Evolutionary conservation across 2,113 vertebrate species (phyloP).

Genomic region (Burhinus bistriatus): DNA sequence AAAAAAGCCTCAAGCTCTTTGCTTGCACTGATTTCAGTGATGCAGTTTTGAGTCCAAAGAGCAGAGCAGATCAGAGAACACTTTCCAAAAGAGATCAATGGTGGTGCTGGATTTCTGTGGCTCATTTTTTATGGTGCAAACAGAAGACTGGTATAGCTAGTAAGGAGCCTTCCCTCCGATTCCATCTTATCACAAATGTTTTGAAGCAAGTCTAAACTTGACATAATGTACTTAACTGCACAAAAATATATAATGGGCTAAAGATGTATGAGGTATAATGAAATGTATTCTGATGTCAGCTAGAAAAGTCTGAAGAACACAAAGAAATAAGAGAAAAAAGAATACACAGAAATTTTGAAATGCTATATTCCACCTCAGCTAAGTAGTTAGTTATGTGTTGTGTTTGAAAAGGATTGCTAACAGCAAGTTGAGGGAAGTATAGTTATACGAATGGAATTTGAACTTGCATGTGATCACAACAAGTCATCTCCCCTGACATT

Average conservation of each 20-base stretch:
- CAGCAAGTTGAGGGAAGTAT: neutral
- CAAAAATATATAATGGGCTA: neutral
- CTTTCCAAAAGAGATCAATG: neutral
- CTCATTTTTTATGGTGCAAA: neutral
- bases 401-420: neutral
- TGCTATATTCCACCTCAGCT: neutral
- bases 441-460: conserved; percentile 14
- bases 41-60: neutral
- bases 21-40: neutral
- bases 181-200: neutral
- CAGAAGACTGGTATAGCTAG: neutral
- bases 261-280: neutral
- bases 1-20: neutral
- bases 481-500: conserved; percentile 1
- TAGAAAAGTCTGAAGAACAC: neutral
- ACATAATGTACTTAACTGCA: neutral
- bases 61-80: neutral
- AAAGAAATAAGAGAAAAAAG: neutral
- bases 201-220: neutral
- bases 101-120: neutral
- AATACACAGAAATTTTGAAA: neutral
- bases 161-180: neutral
- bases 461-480: conserved; percentile 15
- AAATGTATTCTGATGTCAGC: neutral
- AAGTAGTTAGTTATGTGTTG: neutral